phyloP scores from a whole-genome alignment of 2,888 invertebrate species.

The Brachycybe producta region DNA sequence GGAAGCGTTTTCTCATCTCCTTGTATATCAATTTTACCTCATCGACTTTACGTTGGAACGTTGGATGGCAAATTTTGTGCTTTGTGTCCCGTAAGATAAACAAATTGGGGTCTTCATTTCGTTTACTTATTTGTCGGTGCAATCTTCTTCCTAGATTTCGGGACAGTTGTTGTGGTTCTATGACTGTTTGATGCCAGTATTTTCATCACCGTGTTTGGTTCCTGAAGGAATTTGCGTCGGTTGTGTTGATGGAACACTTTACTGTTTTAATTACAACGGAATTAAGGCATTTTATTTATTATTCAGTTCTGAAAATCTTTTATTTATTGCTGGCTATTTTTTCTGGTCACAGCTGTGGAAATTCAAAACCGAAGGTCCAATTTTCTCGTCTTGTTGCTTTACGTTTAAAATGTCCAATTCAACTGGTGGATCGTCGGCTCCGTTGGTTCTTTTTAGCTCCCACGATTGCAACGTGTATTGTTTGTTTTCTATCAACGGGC shows the following conservation, averaged over 20 bases:
- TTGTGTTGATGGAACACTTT: conserved; percentile 30
- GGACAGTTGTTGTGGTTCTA: conserved; percentile 47
- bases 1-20: conserved; percentile 44
- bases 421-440: conserved; percentile 45
- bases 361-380: conserved; percentile 46
- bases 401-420: neutral
- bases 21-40: conserved; percentile 24
- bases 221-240: conserved; percentile 27
- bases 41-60: conserved; percentile 40
- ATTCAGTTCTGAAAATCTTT: conserved; percentile 19
- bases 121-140: neutral
- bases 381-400: conserved; percentile 53
- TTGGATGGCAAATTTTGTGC: conserved; percentile 47
- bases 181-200: conserved; percentile 47
- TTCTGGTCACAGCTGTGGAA: conserved; percentile 46
- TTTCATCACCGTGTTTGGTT: conserved; percentile 43
- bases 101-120: neutral
- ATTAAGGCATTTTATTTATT: conserved; percentile 25
- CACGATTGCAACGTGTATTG: conserved; percentile 32
- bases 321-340: conserved; percentile 18
- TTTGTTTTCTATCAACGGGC: conserved; percentile 24
- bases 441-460: conserved; percentile 29
- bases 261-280: conserved; percentile 26
- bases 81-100: conserved; percentile 34
- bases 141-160: conserved; percentile 31